A percentile compares a stretch with the other conserved stretches of the same genome.
These are phyloP conservation scores for Umimayanthus kanabou DNA, from an alignment of 92 coral and sea anemone species.

Conservation along the genomic window DNA sequence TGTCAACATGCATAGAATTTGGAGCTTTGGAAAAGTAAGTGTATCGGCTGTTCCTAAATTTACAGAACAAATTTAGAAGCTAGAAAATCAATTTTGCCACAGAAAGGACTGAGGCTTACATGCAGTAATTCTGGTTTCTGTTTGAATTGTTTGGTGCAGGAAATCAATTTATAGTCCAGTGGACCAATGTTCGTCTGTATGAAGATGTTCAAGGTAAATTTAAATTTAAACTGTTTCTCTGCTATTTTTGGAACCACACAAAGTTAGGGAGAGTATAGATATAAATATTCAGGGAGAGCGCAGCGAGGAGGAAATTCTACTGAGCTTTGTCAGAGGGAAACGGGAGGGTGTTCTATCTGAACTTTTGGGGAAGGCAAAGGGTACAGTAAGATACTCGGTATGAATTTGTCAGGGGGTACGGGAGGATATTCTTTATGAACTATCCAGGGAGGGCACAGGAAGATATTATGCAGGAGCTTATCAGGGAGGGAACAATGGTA, in stretches of 20 bases:
- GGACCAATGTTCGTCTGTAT: slow-evolving; percentile 62
- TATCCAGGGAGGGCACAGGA: background rate
- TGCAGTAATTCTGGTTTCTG: background rate
- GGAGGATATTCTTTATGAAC: background rate
- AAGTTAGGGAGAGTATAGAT: no score
- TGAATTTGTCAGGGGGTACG: background rate
- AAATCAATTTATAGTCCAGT: slow-evolving; percentile 68
- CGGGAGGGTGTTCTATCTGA: no score
- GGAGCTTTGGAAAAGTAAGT: no score
- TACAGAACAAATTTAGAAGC: no score
- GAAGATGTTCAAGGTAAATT: slow-evolving; percentile 56
- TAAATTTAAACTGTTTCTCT: background rate
- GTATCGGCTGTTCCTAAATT: no score
- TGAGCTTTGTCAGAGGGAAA: no score
- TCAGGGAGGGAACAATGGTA: no score
- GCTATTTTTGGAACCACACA: background rate
- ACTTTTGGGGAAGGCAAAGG: background rate
- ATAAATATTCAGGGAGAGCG: no score
- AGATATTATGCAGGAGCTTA: no score
- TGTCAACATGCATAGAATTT: no score
- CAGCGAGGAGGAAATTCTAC: background rate
- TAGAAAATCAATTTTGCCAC: no score
- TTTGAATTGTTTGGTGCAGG: slow-evolving; percentile 35
- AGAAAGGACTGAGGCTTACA: no score
- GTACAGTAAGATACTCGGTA: background rate